Evolutionary conservation across 2,113 vertebrate species (phyloP).

Genomic region (Podiceps cristatus): DNA sequence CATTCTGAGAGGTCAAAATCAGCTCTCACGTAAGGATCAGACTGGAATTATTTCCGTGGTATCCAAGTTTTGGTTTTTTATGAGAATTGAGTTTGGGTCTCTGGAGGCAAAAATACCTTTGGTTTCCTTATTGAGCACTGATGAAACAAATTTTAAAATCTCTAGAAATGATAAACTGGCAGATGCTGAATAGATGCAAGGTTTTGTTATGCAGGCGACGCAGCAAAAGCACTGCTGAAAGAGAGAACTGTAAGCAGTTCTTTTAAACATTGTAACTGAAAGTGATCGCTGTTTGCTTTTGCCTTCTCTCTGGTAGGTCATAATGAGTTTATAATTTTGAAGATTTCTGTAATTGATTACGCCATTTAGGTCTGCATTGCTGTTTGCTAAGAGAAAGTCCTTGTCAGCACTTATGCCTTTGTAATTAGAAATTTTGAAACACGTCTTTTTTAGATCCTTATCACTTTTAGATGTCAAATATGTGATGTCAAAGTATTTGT

Average conservation of each 20-base stretch:
- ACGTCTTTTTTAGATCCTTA: neutral
- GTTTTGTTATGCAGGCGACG: neutral
- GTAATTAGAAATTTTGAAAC: neutral
- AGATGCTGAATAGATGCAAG: neutral
- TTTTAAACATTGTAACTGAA: neutral
- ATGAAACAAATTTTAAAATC: neutral
- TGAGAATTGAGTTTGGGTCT: neutral
- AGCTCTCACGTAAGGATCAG: neutral
- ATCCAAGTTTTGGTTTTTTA: neutral
- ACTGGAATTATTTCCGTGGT: neutral
- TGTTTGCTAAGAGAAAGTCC: constrained; percentile 14
- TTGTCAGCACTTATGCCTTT: constrained; percentile 10
- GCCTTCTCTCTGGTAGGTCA: neutral
- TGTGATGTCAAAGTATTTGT: neutral
- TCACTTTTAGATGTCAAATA: neutral
- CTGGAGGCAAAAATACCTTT: neutral
- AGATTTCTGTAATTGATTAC: constrained; percentile 43
- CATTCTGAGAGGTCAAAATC: constrained; percentile 19
- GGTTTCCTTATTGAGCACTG: neutral
- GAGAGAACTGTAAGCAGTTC: neutral
- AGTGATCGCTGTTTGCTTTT: neutral
- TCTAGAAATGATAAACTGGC: neutral
- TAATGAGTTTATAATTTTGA: constrained; percentile 42
- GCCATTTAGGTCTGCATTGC: neutral
- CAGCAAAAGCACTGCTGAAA: neutral